These are phyloP conservation scores for Hiodon tergisus DNA, from an alignment of 2,113 vertebrate genomes.

Conservation along the genomic window DNA sequence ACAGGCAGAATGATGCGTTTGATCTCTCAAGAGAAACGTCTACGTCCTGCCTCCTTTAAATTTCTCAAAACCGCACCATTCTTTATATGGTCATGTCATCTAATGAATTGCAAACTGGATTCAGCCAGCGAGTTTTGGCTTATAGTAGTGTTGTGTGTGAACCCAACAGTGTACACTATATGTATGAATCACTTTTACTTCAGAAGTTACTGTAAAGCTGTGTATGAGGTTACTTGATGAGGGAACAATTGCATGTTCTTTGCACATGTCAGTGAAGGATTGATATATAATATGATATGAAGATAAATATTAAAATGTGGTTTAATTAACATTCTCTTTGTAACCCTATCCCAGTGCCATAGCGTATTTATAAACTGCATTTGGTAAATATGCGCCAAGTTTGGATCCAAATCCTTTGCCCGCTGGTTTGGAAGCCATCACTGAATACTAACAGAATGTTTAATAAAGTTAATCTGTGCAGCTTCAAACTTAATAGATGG, in stretches of 20 bases:
- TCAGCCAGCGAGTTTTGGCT: not conserved
- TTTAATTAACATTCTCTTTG: slow-evolving; percentile 19
- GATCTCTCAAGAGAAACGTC: not conserved
- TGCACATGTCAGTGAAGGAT: not conserved
- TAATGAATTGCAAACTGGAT: not conserved
- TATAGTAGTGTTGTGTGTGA: not conserved
- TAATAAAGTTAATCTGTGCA: slow-evolving; percentile 51
- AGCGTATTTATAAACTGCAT: slow-evolving; percentile 34
- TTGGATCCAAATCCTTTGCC: slow-evolving; percentile 34
- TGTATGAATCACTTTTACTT: slow-evolving; percentile 12
- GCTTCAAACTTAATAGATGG: slow-evolving; percentile 48
- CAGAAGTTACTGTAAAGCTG: not conserved
- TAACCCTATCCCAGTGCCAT: slow-evolving; percentile 16
- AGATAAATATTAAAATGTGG: slow-evolving; percentile 17
- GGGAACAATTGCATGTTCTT: not conserved
- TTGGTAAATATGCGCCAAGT: slow-evolving; percentile 37
- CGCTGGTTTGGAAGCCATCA: slow-evolving; percentile 49
- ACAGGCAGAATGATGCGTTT: not conserved
- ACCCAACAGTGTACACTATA: not conserved
- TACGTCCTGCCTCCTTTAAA: not conserved
- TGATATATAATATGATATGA: not conserved
- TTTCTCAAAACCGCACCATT: not conserved
- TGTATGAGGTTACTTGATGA: not conserved
- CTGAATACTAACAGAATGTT: slow-evolving; percentile 54
- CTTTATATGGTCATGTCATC: not conserved